Evolutionary conservation across 2,797 vertebrate species (phyloP), one percentile per base, ranked within the genome.

Genomic region (Danio jaintianensis): DNA sequence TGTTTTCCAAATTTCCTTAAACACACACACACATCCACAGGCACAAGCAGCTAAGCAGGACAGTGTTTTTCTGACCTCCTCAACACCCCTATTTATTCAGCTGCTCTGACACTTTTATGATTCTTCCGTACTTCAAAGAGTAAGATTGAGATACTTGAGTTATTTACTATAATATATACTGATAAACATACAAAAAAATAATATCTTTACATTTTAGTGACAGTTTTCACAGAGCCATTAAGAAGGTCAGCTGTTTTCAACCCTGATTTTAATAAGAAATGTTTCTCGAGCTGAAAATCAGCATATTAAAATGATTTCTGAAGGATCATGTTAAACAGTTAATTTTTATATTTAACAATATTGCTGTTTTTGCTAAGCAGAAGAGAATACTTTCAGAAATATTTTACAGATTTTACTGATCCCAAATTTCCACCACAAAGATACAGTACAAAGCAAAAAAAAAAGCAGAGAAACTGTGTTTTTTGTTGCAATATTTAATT

Each of bases 1-100:
- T 93, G 90, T 92, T 92, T 92, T 87, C 87, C 82, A 91, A 90
- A 92, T 90, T 89, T 91, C 88, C 86, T 83, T 84, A 88, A 85
- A 77, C 83, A 61, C 74, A 67, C 59, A 61, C 1, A 70, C 36
- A 45, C 13, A 63, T 11, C 10, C 43, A n/a, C 16, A 70, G 4
- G 20, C 45, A 48, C 61, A 67, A 75, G 55, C 58, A 45, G 59
- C 50, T 45, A 15, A 38, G 78, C 59, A 64, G 40, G 50, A 64
- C 29, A 56, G 89, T 84, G 87, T 72, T 87, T 68, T 72, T 76
- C 55, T 48, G 50, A 84, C 81, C 79, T 77, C 73, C 22, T 83
- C 67, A 52, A 80, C 62, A 80, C 70, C 52, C 12, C 8, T 74
- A 58, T 74, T 66, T 64, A 73, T 80, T 74, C 61, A 80, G 78